Base-by-base conservation (phyloP, 2,888 invertebrate species). In the Drosophila macrospina region DNA sequence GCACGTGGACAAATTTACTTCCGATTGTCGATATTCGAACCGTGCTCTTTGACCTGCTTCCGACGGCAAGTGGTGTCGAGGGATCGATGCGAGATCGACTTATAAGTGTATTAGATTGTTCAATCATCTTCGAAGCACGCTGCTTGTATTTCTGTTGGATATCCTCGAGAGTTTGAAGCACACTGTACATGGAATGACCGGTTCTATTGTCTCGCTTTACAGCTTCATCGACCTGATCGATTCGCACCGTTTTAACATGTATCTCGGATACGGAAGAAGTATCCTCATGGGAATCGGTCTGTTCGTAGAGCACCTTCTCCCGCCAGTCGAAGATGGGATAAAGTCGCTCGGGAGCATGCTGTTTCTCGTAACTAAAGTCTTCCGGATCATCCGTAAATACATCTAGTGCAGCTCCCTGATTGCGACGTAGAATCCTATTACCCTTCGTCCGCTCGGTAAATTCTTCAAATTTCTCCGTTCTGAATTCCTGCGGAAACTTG, bases 311-410 rank as follows among this genome's bases (percentile, higher is more conserved):
- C 1, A 61, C 4, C 10, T 11, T 57, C 0, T 56, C 26, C 2
- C 34, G 30, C 5, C 5, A 5, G 0, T 55, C 20, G 39, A 82
- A 90, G 0, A 70, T 5, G 0, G 91, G 88, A 65, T 69, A 90
- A 1, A 91, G 0, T 11, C 91, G 74, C 65, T 91, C 91, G 0
- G 91, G 91, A 13, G 60, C 73, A 0, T 57, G 45, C 74, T 91
- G 91, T 15, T 64, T 64, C 0, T 76, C 73, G 13, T 59, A 86
- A 2, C 24, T 66, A 5, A 88, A 72, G 8, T 28, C 39, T 1
- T 69, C 56, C 0, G 24, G 45, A 2, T 30, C 32, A 0, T 61
- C 41, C 8, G 11, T 10, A 5, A 2, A 1, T 30, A 44, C 32
- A 1, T 37, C 62, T 0, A 0, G 7, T 45, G 30, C 0, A n/a